phyloP scores from a whole-genome alignment of 2,888 invertebrate species.

The Bellardia bayeri region DNA sequence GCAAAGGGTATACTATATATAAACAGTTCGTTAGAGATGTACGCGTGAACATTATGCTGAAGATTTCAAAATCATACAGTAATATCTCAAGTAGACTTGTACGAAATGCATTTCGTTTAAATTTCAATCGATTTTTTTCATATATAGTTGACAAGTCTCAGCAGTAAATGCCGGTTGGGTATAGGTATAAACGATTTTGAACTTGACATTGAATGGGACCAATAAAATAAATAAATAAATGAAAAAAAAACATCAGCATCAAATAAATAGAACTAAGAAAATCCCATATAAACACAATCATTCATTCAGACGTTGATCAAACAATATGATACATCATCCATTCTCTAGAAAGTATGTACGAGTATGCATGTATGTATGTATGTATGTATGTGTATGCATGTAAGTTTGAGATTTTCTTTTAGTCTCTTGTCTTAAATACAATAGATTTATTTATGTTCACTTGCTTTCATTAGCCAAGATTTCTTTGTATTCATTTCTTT shows the following conservation, averaged over 20 bases:
- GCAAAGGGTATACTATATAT: too few species aligned
- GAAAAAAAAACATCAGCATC: conserved; percentile 30
- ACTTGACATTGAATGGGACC: conserved; percentile 62
- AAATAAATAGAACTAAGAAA: conserved; percentile 30
- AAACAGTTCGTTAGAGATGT: background rate
- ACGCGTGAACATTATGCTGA: background rate
- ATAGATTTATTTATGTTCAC: conserved; percentile 51
- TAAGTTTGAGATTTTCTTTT: conserved; percentile 29
- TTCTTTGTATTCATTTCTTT: conserved; percentile 27
- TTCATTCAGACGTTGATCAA: conserved; percentile 30
- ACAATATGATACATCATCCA: conserved; percentile 11
- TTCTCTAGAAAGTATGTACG: background rate
- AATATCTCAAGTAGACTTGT: background rate
- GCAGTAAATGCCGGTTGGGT: conserved; percentile 51
- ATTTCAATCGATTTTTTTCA: conserved; percentile 8
- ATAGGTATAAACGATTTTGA: conserved; percentile 57
- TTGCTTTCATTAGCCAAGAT: conserved; percentile 64
- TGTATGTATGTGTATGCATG: background rate
- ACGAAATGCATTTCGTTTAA: background rate
- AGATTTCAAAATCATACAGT: background rate
- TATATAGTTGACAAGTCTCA: conserved; percentile 18
- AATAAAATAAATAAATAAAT: conserved; percentile 32
- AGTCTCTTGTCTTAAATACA: conserved; percentile 38
- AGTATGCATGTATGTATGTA: background rate
- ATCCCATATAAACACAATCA: background rate